These are phyloP conservation scores for Heliconius himera DNA, from an alignment of 1,140 invertebrate species.

Conservation along the genomic window DNA sequence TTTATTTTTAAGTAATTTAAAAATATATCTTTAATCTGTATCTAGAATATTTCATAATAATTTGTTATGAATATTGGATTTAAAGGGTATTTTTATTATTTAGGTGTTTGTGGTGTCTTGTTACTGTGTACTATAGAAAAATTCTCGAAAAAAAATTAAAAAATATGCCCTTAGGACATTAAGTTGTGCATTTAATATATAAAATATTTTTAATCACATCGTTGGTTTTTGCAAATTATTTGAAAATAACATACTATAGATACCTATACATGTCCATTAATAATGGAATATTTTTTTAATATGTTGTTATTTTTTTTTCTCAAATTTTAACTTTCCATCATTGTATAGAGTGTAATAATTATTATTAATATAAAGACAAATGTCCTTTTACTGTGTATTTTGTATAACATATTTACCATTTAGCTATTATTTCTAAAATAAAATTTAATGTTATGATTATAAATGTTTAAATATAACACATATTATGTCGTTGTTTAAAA, in stretches of 20 bases:
- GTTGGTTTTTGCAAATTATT: too few relatives aligned
- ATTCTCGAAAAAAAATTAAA: not conserved
- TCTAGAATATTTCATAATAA: not conserved
- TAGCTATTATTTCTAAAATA: not conserved
- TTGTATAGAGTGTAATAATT: too few relatives aligned
- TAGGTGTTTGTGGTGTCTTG: slow-evolving; percentile 39
- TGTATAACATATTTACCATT: slow-evolving; percentile 11
- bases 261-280: too few relatives aligned
- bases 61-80: slow-evolving; percentile 31
- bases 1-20: not conserved
- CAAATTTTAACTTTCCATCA: too few relatives aligned
- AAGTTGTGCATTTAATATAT: too few relatives aligned
- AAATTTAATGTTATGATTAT: not conserved
- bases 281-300: too few relatives aligned
- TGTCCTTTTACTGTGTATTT: slow-evolving; percentile 19
- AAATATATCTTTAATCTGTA: not conserved
- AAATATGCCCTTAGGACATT: not conserved
- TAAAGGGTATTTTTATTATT: slow-evolving; percentile 43
- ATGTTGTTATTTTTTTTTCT: too few relatives aligned
- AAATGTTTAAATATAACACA: not conserved
- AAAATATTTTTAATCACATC: too few relatives aligned
- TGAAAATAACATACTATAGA: too few relatives aligned
- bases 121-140: slow-evolving; percentile 11
- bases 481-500: too few relatives aligned
- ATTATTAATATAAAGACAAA: too few relatives aligned